Base-by-base conservation (phyloP, 64 coral and sea anemone species). In the Porites lutea region DNA sequence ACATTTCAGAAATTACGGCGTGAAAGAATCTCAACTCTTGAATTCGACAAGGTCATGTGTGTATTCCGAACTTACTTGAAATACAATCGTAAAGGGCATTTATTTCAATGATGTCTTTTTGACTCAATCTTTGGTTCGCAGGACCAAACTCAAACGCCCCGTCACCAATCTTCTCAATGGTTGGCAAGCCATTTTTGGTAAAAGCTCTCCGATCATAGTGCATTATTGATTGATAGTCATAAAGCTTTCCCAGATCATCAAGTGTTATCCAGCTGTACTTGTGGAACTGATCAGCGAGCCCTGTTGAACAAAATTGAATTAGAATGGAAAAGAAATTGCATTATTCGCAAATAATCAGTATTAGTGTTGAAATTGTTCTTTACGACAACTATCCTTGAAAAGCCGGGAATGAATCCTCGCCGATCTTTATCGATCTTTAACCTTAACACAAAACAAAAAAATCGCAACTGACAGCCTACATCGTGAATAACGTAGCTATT, bases 51-150 rank as follows among this genome's bases (percentile, higher is more conserved):
- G 0, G 53, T 55, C 53, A 37, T 5, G 46, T 12, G 44, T 9
- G 48, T 67, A 16, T 18, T 10, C 64, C 60, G 54, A 4, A 19
- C 55, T 48, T 82, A 90, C 93, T 75, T 91, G 53, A 57, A 65
- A 66, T n/a, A 59, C 94, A 96, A 61, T 82, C 85, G 76, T 96
- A 96, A 9, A 96, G 66, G 12, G 84, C 52, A 57, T 96, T 92
- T 74, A 96, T 96, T 48, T 92, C 94, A 7, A 88, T 88, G 48
- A 96, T 87, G 27, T 96, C 94, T 59, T 74, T 80, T 9, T 72
- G 69, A 22, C 89, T 92, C 22, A 92, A 82, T 48, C 46, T 75
- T 20, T 87, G 37, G 43, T 70, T 84, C 11, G 14, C 15, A 48
- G 74, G 83, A 1, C 93, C 93, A 78, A 95, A 85, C 18, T 79